Evolutionary conservation across 1,140 invertebrate genomes (phyloP), one percentile per base, ranked within the genome.

Genomic region (Augochlora pura): DNA sequence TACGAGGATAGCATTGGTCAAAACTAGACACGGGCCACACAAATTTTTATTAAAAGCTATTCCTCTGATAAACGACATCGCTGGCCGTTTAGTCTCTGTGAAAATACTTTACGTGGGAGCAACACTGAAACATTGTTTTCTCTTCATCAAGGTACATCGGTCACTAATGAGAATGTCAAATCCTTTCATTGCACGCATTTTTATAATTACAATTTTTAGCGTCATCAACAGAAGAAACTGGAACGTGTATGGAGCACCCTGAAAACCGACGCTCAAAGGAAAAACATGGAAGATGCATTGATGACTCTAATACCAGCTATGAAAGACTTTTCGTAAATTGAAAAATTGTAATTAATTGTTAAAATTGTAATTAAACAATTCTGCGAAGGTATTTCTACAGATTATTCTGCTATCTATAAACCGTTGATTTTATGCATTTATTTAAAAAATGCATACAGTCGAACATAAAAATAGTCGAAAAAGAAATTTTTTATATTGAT

Each of bases 41-140:
- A 94, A 92, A 88, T 94, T 96, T 90, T 92, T 97, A 9, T 92
- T 95, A 1, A 95, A 95, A 85, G 92, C 93, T 74, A 89, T 97
- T 82, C 96, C 96, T 42, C 92, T 95, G 80, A 94, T 97, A 63
- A 95, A 93, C 54, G 91, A 94, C 86, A 92, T 97, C 59, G 94
- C 94, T 23, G 94, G 94, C 49, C 92, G 94, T 74, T 88, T 92
- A n/a, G 95, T 96, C 2, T 92, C 88, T 65, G 86, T 96, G 46
- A 94, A 94, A 69, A 96, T 95, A 59, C 89, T 97, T 23, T 96
- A 97, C 88, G 93, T 95, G 2, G 96, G 96, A 63, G 96, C 96
- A n/a, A 96, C 96, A 16, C 92, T 97, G 32, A 96, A 95, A 90
- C 95, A 97, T 71, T 96, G 96, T 91, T 96, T 96, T 88, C 94